Conservation (phyloP, 2,113 vertebrate species). For the Lutjanus erythropterus region DNA sequence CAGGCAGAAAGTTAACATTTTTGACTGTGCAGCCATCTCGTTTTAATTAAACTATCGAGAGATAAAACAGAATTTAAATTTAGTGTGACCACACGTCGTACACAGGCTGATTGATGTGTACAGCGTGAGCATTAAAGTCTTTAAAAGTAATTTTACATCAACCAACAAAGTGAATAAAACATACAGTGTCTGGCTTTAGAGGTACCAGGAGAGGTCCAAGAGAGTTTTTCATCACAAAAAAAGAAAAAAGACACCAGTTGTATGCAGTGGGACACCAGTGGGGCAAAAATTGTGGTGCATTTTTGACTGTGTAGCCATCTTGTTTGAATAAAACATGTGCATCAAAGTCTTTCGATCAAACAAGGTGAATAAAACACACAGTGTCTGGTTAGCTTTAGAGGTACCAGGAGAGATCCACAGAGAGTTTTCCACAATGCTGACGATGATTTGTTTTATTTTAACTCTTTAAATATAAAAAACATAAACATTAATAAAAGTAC, state of each 20-base stretch:
- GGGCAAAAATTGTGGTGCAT: too few relatives aligned
- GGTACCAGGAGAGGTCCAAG: neutral
- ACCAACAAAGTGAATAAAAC: neutral
- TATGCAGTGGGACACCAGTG: too few relatives aligned
- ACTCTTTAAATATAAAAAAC: neutral
- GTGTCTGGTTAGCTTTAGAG: neutral
- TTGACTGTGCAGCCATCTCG: too few relatives aligned
- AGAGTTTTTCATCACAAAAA: neutral
- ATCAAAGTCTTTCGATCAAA: too few relatives aligned
- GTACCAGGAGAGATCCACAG: neutral
- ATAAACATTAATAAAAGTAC: neutral
- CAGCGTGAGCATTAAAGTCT: too few relatives aligned
- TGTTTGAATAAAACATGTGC: too few relatives aligned
- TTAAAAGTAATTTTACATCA: too few relatives aligned
- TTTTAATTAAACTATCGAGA: too few relatives aligned
- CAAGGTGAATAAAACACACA: neutral
- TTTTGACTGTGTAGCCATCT: too few relatives aligned
- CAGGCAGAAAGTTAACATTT: too few relatives aligned
- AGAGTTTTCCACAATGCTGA: neutral
- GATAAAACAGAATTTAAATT: neutral
- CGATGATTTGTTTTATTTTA: neutral
- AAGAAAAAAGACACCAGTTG: too few relatives aligned
- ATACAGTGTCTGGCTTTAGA: neutral
- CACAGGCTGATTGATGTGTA: neutral
- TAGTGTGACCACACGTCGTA: neutral